phyloP scores from a whole-genome alignment of 2,888 invertebrate genomes.

The Luperina nickerlii region DNA sequence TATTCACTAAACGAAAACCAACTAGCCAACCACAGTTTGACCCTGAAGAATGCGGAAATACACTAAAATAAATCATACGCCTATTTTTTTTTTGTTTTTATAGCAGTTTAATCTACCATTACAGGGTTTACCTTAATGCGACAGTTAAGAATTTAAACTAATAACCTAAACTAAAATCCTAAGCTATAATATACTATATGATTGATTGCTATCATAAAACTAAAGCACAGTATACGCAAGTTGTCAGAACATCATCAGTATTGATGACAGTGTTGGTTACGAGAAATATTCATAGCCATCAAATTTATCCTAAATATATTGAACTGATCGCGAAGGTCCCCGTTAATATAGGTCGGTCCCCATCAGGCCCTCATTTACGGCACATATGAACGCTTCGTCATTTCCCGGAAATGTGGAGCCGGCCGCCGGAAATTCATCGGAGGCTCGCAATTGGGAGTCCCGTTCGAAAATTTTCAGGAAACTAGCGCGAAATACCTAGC shows the following conservation, averaged over 20 bases:
- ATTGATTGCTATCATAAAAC: conserved; percentile 36
- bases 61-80: conserved; percentile 19
- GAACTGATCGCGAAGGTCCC: conserved; percentile 61
- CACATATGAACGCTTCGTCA: conserved; percentile 79
- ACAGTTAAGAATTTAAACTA: too few species aligned
- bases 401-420: conserved; percentile 81
- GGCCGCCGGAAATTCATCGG: conserved; percentile 84
- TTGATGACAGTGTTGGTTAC: conserved; percentile 22
- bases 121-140: too few species aligned
- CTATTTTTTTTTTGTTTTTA: not conserved
- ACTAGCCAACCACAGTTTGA: not conserved
- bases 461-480: conserved; percentile 80
- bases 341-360: conserved; percentile 62
- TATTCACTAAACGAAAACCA: not conserved
- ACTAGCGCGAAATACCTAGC: conserved; percentile 71
- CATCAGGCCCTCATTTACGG: conserved; percentile 56
- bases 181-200: too few species aligned
- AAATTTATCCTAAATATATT: conserved; percentile 47
- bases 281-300: conserved; percentile 55
- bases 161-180: too few species aligned
- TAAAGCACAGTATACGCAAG: conserved; percentile 16
- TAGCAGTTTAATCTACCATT: too few species aligned
- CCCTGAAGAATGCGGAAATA: conserved; percentile 9
- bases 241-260: conserved; percentile 42
- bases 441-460: conserved; percentile 81